These are phyloP conservation scores for Aphaenogaster ashmeadi DNA, from an alignment of 1,140 invertebrate genomes.

Conservation along the genomic window DNA sequence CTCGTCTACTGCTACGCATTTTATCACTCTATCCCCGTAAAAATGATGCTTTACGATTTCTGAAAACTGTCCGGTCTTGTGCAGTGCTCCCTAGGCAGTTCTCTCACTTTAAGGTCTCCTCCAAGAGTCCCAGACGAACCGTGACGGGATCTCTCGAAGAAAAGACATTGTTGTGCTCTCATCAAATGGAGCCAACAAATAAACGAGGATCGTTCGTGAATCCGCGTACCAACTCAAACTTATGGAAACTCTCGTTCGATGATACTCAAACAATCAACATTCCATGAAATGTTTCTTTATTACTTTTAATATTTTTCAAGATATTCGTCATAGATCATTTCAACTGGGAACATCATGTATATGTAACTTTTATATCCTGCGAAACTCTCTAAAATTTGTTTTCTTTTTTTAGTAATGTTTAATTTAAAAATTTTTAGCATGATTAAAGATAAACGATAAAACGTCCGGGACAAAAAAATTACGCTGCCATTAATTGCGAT, in stretches of 20 bases:
- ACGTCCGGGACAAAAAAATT: conserved; percentile 22
- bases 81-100: neutral
- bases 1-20: neutral
- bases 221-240: neutral
- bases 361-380: neutral
- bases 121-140: conserved; percentile 46
- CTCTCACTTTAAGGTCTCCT: neutral
- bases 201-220: conserved; percentile 4
- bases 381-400: neutral
- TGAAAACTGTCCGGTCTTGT: conserved; percentile 64
- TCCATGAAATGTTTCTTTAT: conserved; percentile 14
- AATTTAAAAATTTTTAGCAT: neutral
- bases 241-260: neutral
- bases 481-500: conserved; percentile 11
- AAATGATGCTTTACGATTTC: conserved; percentile 73
- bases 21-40: conserved; percentile 60
- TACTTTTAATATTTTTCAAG: neutral
- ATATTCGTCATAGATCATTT: neutral
- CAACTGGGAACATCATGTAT: neutral
- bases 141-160: conserved; percentile 61
- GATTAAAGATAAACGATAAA: conserved; percentile 13
- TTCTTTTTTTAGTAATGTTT: neutral
- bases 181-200: conserved; percentile 9
- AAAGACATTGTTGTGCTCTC: conserved; percentile 20
- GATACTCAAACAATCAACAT: neutral